Evolutionary conservation across 2,113 vertebrate genomes (phyloP), one percentile per base, ranked within the genome.

Genomic region (Amblyopsis rosae): DNA sequence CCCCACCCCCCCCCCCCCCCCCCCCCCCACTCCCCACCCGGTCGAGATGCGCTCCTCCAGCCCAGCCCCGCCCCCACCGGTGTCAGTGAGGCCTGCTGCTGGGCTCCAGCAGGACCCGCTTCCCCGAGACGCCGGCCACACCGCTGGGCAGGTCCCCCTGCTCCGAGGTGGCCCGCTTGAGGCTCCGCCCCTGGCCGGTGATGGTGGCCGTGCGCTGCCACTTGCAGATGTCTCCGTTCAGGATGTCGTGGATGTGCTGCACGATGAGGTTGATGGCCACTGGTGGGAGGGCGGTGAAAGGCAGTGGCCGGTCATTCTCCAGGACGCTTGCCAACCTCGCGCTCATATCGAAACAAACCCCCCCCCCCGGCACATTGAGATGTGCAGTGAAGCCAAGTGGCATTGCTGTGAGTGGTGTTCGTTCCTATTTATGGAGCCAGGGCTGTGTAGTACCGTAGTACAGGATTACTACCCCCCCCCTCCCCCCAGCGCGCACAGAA

Each of bases 181-280:
- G 90, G 13, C 79, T 85, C 12, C 93, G 94, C 51, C 75, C 81
- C 1, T 95, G 91, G 9, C 94, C 89, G 0, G 93, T 95, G 16
- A 91, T 1, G 0, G 92, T 80, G 0, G 89, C 93, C 0, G 89
- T 92, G 0, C 95, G 93, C 75, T 98, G 96, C 94, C 97, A 97
- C 72, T 95, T 98, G 88, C 96, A 97, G 88, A 98, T 91, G 83
- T 98, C 97, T 0, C 96, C 96, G 0, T 90, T 99, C 0, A 98
- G 92, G 65, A 99, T 99, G 89, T 99, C 98, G 60, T 99, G 98
- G 54, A 99, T 99, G 91, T 99, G 97, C 89, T 99, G 98, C 59
- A 99, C 98, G 0, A 99, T 99, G 61, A 99, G 93, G 91, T 98
- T 99, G 80, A 99, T 99, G 49, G 98, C 98, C 55, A 98, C 98